phyloP scores from a whole-genome alignment of 1,140 invertebrate species.

The Calycopis cecrops region DNA sequence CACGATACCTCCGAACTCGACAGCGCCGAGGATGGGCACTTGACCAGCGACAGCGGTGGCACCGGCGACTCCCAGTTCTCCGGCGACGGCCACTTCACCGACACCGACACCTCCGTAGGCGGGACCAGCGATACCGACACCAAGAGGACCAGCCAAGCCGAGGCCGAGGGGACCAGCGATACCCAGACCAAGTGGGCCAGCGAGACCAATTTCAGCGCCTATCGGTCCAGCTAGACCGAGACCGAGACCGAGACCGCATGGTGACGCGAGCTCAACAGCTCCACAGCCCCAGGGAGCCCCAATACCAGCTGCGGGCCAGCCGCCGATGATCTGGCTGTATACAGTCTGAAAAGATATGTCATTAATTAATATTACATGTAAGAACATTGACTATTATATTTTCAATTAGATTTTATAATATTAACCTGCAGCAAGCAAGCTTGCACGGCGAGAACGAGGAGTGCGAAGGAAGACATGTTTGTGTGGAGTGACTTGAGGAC shows the following conservation, averaged over 20 bases:
- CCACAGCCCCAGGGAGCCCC: background rate
- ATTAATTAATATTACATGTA: no score
- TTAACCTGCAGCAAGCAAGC: conserved; percentile 2
- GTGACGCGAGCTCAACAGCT: background rate
- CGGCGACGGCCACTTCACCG: background rate
- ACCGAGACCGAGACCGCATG: no score
- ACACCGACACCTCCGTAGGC: conserved; percentile 10
- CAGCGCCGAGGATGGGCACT: no score
- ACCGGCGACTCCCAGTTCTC: no score
- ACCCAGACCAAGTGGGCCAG: background rate
- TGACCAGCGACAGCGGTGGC: no score
- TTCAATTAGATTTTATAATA: no score
- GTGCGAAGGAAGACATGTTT: conserved; percentile 3
- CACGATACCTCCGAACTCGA: conserved; percentile 24
- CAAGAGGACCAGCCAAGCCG: conserved; percentile 22
- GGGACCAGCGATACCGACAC: conserved; percentile 22
- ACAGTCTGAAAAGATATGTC: conserved; percentile 10
- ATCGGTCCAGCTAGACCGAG: no score
- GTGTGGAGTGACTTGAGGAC: background rate
- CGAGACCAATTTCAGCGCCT: no score
- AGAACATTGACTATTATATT: no score
- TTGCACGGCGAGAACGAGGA: conserved; percentile 1
- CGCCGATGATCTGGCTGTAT: conserved; percentile 9
- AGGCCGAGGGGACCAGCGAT: background rate
- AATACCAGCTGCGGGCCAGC: background rate